Percentiles rank a stretch among this genome's conserved stretches.
phyloP scores from a whole-genome alignment of 1,140 invertebrate genomes.

The Drosophila aff. region DNA sequence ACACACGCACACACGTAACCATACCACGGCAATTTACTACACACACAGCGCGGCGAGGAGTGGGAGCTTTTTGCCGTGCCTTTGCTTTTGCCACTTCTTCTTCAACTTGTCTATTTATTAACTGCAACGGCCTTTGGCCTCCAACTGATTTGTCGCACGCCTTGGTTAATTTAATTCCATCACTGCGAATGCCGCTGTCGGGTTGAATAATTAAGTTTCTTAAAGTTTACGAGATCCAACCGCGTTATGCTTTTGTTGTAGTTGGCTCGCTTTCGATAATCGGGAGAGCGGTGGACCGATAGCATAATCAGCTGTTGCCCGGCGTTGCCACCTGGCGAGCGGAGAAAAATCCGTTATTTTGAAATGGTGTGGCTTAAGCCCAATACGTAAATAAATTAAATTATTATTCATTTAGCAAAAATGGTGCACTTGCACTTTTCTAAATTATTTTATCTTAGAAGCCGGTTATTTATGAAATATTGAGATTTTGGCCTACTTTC shows the following conservation, averaged over 20 bases:
- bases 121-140: conserved; percentile 5
- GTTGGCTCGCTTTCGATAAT: conserved; percentile 26
- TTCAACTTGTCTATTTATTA: conserved; percentile 5
- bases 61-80: conserved; percentile 35
- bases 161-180: conserved; percentile 35
- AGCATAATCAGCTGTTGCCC: conserved; percentile 27
- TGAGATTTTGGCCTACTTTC: too few relatives aligned
- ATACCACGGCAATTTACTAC: conserved; percentile 22
- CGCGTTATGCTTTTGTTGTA: conserved; percentile 48
- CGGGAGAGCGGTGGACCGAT: conserved; percentile 19
- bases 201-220: conserved; percentile 48
- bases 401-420: neutral
- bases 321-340: conserved; percentile 13
- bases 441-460: neutral
- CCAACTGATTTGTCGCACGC: conserved; percentile 21
- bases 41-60: conserved; percentile 24
- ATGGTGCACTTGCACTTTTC: neutral
- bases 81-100: conserved; percentile 20
- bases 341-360: neutral
- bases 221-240: conserved; percentile 39
- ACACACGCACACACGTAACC: conserved; percentile 4
- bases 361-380: neutral
- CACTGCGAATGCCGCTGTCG: neutral
- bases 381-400: neutral
- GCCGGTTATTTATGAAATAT: too few relatives aligned